phyloP scores from a whole-genome alignment of 2,888 invertebrate genomes.

The Phortica magna region DNA sequence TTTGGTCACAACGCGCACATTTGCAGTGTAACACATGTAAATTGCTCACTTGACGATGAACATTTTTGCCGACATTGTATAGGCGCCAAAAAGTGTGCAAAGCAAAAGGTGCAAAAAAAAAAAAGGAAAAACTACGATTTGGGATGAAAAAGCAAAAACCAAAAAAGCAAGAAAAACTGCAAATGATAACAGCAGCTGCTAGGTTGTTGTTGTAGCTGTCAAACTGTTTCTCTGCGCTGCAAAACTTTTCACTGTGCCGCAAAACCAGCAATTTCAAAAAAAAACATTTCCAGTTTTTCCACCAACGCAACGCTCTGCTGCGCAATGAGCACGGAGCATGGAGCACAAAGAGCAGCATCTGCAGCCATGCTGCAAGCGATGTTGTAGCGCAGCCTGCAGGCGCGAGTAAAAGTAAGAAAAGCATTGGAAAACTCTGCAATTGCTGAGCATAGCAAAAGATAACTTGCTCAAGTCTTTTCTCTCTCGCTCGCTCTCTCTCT shows the following conservation, averaged over 20 bases:
- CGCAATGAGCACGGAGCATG: neutral
- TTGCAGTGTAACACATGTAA: conserved; percentile 26
- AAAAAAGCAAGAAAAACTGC: neutral
- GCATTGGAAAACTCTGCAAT: neutral
- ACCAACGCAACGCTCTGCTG: neutral
- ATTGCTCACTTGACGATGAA: neutral
- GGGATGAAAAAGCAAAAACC: neutral
- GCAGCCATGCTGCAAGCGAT: too few species aligned
- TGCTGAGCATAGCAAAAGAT: neutral
- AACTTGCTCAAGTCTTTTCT: too few species aligned
- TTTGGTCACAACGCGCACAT: neutral
- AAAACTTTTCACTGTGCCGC: conserved; percentile 12
- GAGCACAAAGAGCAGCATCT: neutral
- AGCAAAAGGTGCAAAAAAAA: neutral
- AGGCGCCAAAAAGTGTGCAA: conserved; percentile 19
- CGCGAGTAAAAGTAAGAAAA: conserved; percentile 18
- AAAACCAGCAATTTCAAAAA: conserved; percentile 2
- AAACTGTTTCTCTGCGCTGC: neutral
- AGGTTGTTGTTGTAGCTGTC: conserved; percentile 1
- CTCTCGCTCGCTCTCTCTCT: neutral
- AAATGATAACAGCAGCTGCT: conserved; percentile 31
- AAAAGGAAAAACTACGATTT: too few species aligned
- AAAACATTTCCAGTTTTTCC: conserved; percentile 35
- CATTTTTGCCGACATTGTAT: neutral
- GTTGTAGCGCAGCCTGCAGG: neutral